Evolutionary conservation across 2,797 vertebrate species (phyloP), one percentile per base, ranked within the genome.

Genomic region (Gadopsis bispinosus): DNA sequence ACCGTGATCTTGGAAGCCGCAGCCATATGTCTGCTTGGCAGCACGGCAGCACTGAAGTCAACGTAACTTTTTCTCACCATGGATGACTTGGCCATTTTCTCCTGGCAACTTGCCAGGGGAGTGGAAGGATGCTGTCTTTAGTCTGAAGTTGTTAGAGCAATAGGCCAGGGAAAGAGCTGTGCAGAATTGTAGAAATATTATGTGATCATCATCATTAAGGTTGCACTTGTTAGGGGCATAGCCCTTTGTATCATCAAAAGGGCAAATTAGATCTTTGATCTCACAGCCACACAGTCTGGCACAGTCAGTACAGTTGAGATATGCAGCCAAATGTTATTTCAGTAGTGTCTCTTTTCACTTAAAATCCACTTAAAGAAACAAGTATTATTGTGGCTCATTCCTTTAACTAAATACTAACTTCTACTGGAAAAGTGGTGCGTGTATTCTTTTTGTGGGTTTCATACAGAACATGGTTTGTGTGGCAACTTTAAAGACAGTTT

Each of bases 21-120:
- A 84, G 79, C 80, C 77, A 78, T 80, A 69, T 78, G 33, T 87
- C 83, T 77, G 83, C 86, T 87, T 81, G 79, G 77, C 77, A 89
- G 75, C 82, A 11, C 39, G 80, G 77, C 77, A 89, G 75, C 82
- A 11, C 39, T 78, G 62, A 83, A 85, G 77, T 89, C 83, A 73
- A 45, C 61, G 83, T 85, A 71, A 80, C 58, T 75, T 83, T 86
- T 80, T 78, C 58, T 75, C 77, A 76, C 70, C 51, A 72, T 4
- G 35, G 75, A 78, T 68, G 67, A 70, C 74, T 80, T 81, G 58
- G 58, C 54, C 54, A 45, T 77, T 69, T 83, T 66, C 62, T 59
- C 9, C 20, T 85, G 83, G 86, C 64, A 22, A 14, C 53, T 33
- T 54, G 77, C 75, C 87, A 84, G 61, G 60, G 35, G 39, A 48